Evolutionary conservation across 1,140 invertebrate species (phyloP).

Genomic region (Drosophila kohkoa): DNA sequence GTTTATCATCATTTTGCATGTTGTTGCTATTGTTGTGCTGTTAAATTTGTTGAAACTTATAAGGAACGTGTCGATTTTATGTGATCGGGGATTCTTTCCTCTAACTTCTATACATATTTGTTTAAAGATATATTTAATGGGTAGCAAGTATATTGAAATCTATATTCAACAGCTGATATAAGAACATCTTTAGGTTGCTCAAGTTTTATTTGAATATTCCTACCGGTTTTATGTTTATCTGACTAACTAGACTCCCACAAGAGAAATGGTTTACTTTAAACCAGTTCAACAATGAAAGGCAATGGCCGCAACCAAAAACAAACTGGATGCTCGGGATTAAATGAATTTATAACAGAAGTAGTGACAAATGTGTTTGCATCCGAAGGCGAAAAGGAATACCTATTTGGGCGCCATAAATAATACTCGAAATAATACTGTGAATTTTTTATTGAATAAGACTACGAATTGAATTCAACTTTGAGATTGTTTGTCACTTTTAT

Average conservation of each 20-base stretch:
- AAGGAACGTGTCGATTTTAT: too few relatives aligned
- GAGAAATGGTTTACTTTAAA: conserved; percentile 41
- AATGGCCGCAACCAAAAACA: conserved; percentile 56
- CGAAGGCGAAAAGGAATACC: background rate
- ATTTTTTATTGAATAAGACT: conserved; percentile 8
- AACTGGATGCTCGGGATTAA: conserved; percentile 18
- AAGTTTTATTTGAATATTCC: conserved; percentile 15
- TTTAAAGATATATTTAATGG: too few relatives aligned
- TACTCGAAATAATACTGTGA: background rate
- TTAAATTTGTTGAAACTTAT: too few relatives aligned
- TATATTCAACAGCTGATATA: too few relatives aligned
- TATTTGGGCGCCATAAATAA: background rate
- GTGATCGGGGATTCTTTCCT: too few relatives aligned
- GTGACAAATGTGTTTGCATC: conserved; percentile 10
- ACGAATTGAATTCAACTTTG: background rate
- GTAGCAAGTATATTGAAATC: too few relatives aligned
- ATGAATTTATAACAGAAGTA: conserved; percentile 3
- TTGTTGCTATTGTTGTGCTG: too few relatives aligned
- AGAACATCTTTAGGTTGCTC: background rate
- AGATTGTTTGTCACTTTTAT: conserved; percentile 14
- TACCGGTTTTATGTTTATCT: conserved; percentile 4
- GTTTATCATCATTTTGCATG: too few relatives aligned
- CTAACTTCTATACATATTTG: too few relatives aligned
- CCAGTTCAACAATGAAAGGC: conserved; percentile 62
- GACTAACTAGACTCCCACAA: conserved; percentile 24